phyloP scores from a whole-genome alignment of 2,113 vertebrate species.

The Dascyllus trimaculatus region DNA sequence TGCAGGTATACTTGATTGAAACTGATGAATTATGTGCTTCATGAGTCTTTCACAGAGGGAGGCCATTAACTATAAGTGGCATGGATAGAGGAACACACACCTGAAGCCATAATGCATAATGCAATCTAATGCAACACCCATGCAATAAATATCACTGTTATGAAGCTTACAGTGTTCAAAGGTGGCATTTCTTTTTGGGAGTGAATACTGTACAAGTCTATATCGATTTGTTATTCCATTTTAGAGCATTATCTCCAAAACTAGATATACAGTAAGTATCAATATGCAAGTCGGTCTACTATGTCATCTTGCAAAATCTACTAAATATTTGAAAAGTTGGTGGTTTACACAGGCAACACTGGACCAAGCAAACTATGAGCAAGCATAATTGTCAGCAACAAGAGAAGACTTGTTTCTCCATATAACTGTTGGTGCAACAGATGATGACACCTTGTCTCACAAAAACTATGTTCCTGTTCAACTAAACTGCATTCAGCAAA shows the following conservation, averaged over 20 bases:
- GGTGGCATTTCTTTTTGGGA: slow-evolving; percentile 4
- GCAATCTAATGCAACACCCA: slow-evolving; percentile 30
- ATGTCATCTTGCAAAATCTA: neutral
- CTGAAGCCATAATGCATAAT: slow-evolving; percentile 24
- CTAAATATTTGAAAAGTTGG: neutral
- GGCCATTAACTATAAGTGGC: slow-evolving; percentile 1
- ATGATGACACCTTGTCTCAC: no score
- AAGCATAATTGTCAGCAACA: neutral
- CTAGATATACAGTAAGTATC: neutral
- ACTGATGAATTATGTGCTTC: neutral
- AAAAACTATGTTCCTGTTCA: no score
- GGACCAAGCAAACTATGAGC: neutral
- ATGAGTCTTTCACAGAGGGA: neutral
- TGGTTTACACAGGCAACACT: no score
- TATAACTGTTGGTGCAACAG: no score
- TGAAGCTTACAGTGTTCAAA: slow-evolving; percentile 10
- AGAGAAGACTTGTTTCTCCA: no score
- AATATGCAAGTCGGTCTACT: neutral
- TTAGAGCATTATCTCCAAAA: neutral
- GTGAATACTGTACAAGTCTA: neutral
- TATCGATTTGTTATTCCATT: no score
- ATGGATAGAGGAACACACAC: neutral
- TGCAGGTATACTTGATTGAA: neutral
- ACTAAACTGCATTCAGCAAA: slow-evolving; percentile 87
- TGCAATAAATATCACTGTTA: slow-evolving; percentile 27